Conservation (phyloP, 2,888 invertebrate genomes). For the Apodemia duryi region DNA sequence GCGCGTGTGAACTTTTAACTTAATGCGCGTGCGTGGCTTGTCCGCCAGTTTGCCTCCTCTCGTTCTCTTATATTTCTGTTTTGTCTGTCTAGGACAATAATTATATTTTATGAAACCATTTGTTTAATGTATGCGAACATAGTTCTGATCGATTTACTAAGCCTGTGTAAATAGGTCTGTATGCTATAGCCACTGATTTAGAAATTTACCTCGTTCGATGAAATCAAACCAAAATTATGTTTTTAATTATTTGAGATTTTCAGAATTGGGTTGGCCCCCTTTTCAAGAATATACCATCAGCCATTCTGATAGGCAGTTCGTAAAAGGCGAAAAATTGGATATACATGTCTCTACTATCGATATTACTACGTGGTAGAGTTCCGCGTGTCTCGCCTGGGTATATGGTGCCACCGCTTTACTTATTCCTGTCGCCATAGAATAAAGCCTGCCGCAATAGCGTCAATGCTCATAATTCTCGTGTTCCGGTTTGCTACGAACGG, state of each 20-base stretch:
- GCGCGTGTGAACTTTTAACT: constrained; percentile 53
- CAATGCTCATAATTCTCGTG: too few species aligned
- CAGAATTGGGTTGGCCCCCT: not conserved
- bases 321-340: too few species aligned
- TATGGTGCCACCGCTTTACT: too few species aligned
- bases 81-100: constrained; percentile 48
- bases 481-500: too few species aligned
- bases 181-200: constrained; percentile 8
- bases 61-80: constrained; percentile 33
- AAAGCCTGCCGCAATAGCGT: too few species aligned
- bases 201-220: not conserved
- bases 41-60: constrained; percentile 36
- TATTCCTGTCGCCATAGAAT: too few species aligned
- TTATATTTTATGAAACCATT: constrained; percentile 21
- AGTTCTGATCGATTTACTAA: not conserved
- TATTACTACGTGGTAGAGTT: too few species aligned
- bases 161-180: constrained; percentile 9
- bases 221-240: not conserved
- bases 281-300: too few species aligned
- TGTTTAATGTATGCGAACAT: not conserved
- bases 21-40: constrained; percentile 22
- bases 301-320: too few species aligned
- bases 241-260: not conserved
- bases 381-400: too few species aligned
- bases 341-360: too few species aligned